These are phyloP conservation scores for Eubasilissa splendida DNA, from an alignment of 2,888 invertebrate species.

Conservation along the genomic window DNA sequence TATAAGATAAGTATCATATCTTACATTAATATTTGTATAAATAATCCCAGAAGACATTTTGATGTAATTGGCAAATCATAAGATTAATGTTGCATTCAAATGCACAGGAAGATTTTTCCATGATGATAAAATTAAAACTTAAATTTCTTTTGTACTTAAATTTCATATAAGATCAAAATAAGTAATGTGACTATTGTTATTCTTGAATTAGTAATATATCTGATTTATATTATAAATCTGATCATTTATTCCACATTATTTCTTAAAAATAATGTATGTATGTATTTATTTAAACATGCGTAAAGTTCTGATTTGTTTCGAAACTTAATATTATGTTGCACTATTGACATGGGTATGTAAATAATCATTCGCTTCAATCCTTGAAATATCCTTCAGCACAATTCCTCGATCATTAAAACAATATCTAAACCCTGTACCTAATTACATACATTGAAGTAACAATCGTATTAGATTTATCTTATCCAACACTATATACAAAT, in stretches of 20 bases:
- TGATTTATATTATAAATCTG: neutral
- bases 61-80: slow-evolving; percentile 7
- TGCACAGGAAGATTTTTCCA: slow-evolving; percentile 4
- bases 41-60: slow-evolving; percentile 3
- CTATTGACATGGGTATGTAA: slow-evolving; percentile 17
- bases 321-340: slow-evolving; percentile 14
- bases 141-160: too few species aligned
- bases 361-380: slow-evolving; percentile 2
- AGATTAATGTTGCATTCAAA: neutral
- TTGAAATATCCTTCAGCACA: slow-evolving; percentile 17
- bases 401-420: slow-evolving; percentile 38
- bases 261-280: slow-evolving; percentile 13
- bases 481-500: slow-evolving; percentile 14
- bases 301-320: neutral
- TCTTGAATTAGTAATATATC: slow-evolving; percentile 14
- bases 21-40: slow-evolving; percentile 3
- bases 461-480: slow-evolving; percentile 39
- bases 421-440: slow-evolving; percentile 59
- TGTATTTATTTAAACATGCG: slow-evolving; percentile 26
- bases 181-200: neutral
- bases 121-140: slow-evolving; percentile 6
- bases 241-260: too few species aligned
- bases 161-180: too few species aligned
- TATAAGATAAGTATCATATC: slow-evolving; percentile 42
- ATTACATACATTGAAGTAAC: slow-evolving; percentile 49